Evolutionary conservation across 2,888 invertebrate species (phyloP), one percentile per base, ranked within the genome.

Genomic region (Phengaris alcon): DNA sequence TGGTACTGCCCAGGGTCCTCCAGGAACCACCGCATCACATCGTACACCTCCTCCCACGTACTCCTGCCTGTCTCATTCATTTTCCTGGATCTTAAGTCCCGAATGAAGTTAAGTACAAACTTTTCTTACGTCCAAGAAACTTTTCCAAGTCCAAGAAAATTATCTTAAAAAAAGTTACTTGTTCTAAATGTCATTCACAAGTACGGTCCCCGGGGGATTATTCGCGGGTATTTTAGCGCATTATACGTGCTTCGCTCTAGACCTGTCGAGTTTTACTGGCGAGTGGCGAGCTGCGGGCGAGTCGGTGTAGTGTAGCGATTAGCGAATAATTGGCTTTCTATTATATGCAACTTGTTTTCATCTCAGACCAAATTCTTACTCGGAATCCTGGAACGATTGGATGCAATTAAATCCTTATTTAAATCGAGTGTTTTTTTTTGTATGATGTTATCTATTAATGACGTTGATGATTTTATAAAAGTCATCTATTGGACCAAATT

Each of bases 1-100:
- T 93, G 90, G 85, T 94, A 94, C 76, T 88, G 87, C 77, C 93
- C 93, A 13, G 95, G 95, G 77, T 94, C 91, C 84, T 96, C 96
- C 76, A 94, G 84, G 94, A 95, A 95, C 74, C 94, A 91, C 77
- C 89, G 88, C 86, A 94, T 87, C 82, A 87, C 83, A 79, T 89
- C 89, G 80, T 83, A 85, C 78, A 91, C 89, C 90, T 88, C 89
- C 82, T 89, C 85, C 93, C 93, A 93, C 79, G 88, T 87, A 80
- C 86, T 83, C 80, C 87, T 88, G 76, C 80, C 78, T 35, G 90
- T 84, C 54, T 88, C 89, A 80, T 90, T 91, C 91, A 90, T 91
- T 68, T 75, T 80, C 77, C 59, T 22, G 59, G 35, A 64, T 52
- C 9, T 52, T 9, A 5, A 13, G 12, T 9, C 54, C 54, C 12